Conservation (phyloP, 1,140 invertebrate species). For the Rhysida immarginata region DNA sequence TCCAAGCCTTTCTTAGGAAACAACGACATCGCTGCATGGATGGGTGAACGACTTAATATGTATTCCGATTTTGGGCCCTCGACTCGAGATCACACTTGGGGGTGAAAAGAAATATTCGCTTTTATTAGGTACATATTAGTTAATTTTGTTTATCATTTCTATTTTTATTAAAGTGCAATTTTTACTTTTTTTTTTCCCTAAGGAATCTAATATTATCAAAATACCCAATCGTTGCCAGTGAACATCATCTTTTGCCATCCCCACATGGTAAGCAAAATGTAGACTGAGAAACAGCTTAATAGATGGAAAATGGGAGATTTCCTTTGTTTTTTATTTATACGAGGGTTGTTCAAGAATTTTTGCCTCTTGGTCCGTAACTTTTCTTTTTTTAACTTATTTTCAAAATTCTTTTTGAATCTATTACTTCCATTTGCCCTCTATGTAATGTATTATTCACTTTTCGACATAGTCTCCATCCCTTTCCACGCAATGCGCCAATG, state of each 20-base stretch:
- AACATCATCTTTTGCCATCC: slow-evolving; percentile 29
- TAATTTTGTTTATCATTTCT: not conserved
- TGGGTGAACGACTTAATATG: slow-evolving; percentile 28
- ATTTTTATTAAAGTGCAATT: not conserved
- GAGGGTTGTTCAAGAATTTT: no score
- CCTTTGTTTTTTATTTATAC: no score
- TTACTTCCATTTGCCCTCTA: no score
- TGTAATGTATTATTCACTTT: no score
- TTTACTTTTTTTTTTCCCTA: not conserved
- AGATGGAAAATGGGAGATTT: no score
- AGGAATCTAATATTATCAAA: slow-evolving; percentile 30
- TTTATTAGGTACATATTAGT: not conserved
- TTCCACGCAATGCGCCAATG: no score
- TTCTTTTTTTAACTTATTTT: no score
- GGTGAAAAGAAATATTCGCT: slow-evolving; percentile 21
- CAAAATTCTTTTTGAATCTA: no score
- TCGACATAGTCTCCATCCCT: no score
- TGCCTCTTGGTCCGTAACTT: no score
- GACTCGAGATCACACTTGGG: slow-evolving; percentile 31
- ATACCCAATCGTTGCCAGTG: slow-evolving; percentile 30
- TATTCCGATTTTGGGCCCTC: slow-evolving; percentile 33
- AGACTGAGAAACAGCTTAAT: no score
- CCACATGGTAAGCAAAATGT: slow-evolving; percentile 27
- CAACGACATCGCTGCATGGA: slow-evolving; percentile 31
- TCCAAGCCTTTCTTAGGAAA: slow-evolving; percentile 32